These are phyloP conservation scores for Bombus affinis DNA, from an alignment of 1,140 invertebrate genomes.

Conservation along the genomic window DNA sequence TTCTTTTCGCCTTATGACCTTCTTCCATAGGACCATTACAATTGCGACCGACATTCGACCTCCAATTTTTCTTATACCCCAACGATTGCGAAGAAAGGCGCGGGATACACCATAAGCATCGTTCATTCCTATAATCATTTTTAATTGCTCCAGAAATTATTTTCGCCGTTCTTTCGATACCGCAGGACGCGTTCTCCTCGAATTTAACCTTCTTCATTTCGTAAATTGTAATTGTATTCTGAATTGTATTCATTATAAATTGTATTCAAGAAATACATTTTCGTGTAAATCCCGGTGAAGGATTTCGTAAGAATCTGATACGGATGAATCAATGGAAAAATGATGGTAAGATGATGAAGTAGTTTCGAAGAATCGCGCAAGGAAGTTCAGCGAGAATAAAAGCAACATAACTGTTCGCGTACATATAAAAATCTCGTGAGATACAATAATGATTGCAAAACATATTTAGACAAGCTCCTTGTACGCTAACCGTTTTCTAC, in stretches of 20 bases:
- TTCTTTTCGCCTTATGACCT: constrained; percentile 8
- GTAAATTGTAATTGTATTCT: not conserved
- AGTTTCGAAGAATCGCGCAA: too few species aligned
- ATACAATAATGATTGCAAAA: too few species aligned
- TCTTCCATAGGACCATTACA: constrained; percentile 20
- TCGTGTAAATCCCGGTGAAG: not conserved
- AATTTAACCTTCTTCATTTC: not conserved
- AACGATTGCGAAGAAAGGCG: constrained; percentile 6
- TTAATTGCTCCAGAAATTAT: constrained; percentile 8
- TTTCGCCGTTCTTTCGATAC: not conserved
- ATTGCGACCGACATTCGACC: constrained; percentile 7
- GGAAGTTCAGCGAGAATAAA: too few species aligned
- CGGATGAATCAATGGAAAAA: too few species aligned
- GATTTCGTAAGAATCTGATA: not conserved
- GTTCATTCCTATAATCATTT: not conserved
- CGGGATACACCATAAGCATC: not conserved
- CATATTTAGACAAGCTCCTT: too few species aligned
- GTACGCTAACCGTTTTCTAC: too few species aligned
- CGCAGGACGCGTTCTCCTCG: not conserved
- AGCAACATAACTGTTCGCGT: too few species aligned
- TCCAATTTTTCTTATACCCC: not conserved
- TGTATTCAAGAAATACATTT: not conserved
- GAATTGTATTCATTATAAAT: too few species aligned
- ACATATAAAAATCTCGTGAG: too few species aligned
- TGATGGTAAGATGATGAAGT: too few species aligned